Conservation (phyloP, 2,888 invertebrate genomes). For the Sminthurides aquaticus region DNA sequence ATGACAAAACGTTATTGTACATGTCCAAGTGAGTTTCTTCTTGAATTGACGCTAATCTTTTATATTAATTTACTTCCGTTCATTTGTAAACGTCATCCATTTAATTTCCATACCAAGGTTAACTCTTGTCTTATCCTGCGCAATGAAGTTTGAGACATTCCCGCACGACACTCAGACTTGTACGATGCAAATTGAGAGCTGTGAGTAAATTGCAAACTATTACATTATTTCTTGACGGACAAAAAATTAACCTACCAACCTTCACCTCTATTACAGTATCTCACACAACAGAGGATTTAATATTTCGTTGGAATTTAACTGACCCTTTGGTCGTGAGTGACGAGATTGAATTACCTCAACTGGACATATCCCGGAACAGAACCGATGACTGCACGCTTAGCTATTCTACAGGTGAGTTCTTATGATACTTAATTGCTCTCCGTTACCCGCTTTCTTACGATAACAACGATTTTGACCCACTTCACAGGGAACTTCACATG, state of each 20-base stretch:
- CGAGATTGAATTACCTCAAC: constrained; percentile 78
- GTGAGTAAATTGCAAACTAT: constrained; percentile 66
- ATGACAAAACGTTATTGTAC: constrained; percentile 81
- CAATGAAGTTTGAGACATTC: constrained; percentile 89
- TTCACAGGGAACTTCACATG: constrained; percentile 80
- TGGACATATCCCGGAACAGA: constrained; percentile 77
- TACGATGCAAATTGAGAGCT: constrained; percentile 87
- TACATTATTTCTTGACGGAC: too few species aligned
- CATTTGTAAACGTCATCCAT: background rate
- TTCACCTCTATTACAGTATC: constrained; percentile 62
- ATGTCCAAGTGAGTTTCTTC: constrained; percentile 92
- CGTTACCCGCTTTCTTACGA: too few species aligned
- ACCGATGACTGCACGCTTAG: constrained; percentile 83
- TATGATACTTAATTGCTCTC: too few species aligned
- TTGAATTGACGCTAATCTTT: constrained; percentile 45
- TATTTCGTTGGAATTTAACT: constrained; percentile 82
- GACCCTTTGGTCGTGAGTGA: constrained; percentile 80
- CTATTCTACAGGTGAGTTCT: constrained; percentile 64
- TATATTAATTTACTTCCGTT: background rate
- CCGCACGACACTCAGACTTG: constrained; percentile 91
- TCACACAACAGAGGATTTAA: constrained; percentile 79
- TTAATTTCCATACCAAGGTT: constrained; percentile 54
- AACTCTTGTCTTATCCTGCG: constrained; percentile 81
- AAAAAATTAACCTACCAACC: too few species aligned
- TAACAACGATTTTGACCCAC: constrained; percentile 26